Evolutionary conservation across 2,113 vertebrate genomes (phyloP).

Genomic region (Otocyon megalotis): DNA sequence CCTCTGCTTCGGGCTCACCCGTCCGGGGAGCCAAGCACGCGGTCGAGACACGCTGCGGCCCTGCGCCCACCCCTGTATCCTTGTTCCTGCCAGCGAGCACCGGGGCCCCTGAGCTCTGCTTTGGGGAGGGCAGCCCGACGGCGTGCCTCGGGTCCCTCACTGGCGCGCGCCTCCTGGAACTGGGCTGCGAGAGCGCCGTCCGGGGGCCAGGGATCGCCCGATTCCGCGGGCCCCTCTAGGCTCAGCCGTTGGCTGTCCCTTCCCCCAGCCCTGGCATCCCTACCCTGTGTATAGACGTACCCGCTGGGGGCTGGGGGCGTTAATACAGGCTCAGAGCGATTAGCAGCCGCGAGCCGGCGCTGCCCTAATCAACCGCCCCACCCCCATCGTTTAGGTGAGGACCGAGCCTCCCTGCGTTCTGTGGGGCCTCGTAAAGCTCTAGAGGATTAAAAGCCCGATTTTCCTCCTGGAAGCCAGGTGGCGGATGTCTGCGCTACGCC

Average conservation of each 20-base stretch:
- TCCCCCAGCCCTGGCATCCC: background rate
- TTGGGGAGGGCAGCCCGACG: background rate
- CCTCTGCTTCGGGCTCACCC: background rate
- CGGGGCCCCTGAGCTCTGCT: background rate
- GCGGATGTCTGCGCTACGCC: background rate
- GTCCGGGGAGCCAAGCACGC: background rate
- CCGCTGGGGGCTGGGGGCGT: background rate
- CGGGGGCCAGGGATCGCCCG: background rate
- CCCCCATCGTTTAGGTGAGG: background rate
- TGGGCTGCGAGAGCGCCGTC: background rate
- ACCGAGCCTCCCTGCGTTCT: background rate
- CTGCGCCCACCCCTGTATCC: background rate
- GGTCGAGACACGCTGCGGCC: background rate
- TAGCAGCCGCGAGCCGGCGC: background rate
- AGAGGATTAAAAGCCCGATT: slow-evolving; percentile 11
- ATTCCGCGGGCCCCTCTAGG: background rate
- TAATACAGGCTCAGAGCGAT: slow-evolving; percentile 37
- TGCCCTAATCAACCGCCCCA: background rate
- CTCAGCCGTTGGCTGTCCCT: background rate
- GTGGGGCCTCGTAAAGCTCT: background rate
- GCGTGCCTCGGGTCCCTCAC: background rate
- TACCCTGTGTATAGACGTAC: background rate
- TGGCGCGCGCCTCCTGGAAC: background rate
- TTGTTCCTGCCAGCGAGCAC: background rate
- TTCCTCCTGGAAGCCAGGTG: background rate